phyloP scores from a whole-genome alignment of 2,797 vertebrate species.

The Molossus alvarezi region DNA sequence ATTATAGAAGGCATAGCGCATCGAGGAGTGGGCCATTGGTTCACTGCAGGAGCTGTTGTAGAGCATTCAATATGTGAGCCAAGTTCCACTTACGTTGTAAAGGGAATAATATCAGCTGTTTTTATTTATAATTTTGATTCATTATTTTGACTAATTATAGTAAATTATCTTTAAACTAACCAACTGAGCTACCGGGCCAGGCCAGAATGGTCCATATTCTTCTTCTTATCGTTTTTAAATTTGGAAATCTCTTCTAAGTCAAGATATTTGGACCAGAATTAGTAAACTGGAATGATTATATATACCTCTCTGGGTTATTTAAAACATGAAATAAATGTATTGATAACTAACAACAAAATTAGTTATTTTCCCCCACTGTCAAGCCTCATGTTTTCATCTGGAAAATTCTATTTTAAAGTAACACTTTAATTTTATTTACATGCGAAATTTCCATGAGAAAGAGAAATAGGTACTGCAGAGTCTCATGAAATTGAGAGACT shows the following conservation, averaged over 20 bases:
- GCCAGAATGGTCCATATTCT: neutral
- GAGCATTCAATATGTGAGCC: neutral
- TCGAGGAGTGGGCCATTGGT: neutral
- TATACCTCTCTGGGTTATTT: neutral
- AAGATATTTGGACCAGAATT: neutral
- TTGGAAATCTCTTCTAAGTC: neutral
- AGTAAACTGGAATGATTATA: neutral
- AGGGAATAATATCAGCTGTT: neutral
- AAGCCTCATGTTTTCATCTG: constrained; percentile 20
- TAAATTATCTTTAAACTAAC: neutral
- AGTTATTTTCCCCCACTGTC: neutral
- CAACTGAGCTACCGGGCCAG: no score
- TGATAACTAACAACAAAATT: constrained; percentile 1
- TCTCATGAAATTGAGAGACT: neutral
- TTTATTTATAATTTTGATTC: constrained; percentile 17
- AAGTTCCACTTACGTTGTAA: neutral
- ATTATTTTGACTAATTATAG: neutral
- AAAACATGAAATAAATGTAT: neutral
- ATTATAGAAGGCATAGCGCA: neutral
- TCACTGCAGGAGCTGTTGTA: neutral
- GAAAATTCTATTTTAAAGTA: neutral
- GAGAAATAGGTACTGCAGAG: neutral
- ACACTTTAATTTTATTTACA: constrained; percentile 11
- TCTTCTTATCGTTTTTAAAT: neutral
- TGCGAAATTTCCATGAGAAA: constrained; percentile 22